Conservation (phyloP, 2,888 invertebrate species). For the Rhagonycha lutea region DNA sequence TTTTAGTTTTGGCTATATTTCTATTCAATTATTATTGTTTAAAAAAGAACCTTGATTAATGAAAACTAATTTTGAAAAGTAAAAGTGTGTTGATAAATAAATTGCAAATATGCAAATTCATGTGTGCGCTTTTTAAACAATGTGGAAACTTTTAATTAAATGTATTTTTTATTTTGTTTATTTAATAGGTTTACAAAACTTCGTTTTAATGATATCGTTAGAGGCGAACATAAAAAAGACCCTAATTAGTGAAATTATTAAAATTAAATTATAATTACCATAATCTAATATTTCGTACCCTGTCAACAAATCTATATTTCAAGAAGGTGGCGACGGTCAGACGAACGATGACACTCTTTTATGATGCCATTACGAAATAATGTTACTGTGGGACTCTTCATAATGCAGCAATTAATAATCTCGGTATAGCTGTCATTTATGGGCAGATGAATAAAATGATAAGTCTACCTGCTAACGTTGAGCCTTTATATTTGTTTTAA, state of each 20-base stretch:
- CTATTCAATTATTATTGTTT: neutral
- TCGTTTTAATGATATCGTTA: neutral
- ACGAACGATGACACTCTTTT: constrained; percentile 37
- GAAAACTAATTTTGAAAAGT: neutral
- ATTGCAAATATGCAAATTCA: neutral
- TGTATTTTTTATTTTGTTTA: neutral
- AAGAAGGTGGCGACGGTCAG: constrained; percentile 32
- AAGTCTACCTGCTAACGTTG: constrained; percentile 29
- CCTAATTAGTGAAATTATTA: constrained; percentile 1
- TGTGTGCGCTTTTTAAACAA: constrained; percentile 1
- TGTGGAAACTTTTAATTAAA: neutral
- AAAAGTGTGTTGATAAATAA: neutral
- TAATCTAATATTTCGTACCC: neutral
- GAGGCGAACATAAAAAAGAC: neutral
- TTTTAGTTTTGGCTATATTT: neutral
- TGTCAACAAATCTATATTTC: constrained; percentile 3
- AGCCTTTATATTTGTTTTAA: constrained; percentile 28
- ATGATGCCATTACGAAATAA: constrained; percentile 40
- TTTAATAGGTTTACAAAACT: neutral
- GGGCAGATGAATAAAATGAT: constrained; percentile 39
- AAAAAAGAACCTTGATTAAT: neutral
- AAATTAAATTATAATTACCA: neutral
- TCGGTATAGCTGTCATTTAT: constrained; percentile 39
- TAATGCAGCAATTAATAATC: constrained; percentile 43
- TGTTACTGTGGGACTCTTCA: constrained; percentile 39